Base-by-base conservation (phyloP, 2,113 vertebrate genomes). In the Sorex araneus region DNA sequence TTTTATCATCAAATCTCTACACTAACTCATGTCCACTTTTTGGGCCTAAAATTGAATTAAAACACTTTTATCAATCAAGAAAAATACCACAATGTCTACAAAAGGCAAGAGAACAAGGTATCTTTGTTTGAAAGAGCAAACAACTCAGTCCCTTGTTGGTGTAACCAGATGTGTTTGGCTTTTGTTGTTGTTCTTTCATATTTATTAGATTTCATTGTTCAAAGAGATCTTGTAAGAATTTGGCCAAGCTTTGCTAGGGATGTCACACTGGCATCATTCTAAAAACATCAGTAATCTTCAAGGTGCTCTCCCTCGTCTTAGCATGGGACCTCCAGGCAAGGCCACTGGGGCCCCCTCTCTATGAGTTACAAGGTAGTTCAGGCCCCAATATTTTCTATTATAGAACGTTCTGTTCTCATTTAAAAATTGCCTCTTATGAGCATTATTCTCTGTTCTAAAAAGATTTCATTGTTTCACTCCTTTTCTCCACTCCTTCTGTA, bases 401-500 rank as follows among this genome's bases (percentile, higher is more conserved):
- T 78, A 82, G 80, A 95, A 77, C 83, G 97, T 96, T 97, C 96
- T 82, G 95, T 87, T 97, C 96, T 95, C 94, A 67, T 96, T 97
- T 94, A 96, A 84, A 86, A 92, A 97, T 97, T 97, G 94, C 97
- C 97, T 97, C 97, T 98, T 97, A 96, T 96, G 95, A 94, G 95
- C 96, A 97, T 98, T 98, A 97, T 98, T 97, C 96, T 96, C 94
- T 95, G 90, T 93, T 93, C 95, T 93, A 96, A 97, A 97, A 98
- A 97, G 91, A 96, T 95, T 96, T 97, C 92, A 96, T 98, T 98
- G 98, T 98, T 98, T 98, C 98, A 96, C 70, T 90, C 94, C 97
- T 94, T 97, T 97, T 98, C 97, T 97, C 87, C 90, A 90, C 97
- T 96, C 96, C 92, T 96, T 98, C 95, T 97, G 94, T 96, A 95